Percentiles rank a stretch among this genome's conserved stretches.
Conservation (phyloP, 2,888 invertebrate species). For the Volucella bombylans region DNA sequence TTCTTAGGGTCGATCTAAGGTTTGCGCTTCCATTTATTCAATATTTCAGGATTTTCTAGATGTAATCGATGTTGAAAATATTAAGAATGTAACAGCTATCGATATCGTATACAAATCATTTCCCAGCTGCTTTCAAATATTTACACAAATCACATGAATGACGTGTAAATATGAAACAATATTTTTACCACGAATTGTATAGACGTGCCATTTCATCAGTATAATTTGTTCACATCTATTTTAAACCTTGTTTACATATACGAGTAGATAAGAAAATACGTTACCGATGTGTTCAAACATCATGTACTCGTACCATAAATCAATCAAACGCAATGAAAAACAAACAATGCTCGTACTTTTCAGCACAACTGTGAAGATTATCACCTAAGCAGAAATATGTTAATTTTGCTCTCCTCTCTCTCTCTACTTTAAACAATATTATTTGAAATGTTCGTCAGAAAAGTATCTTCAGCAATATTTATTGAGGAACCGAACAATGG, state of each 20-base stretch:
- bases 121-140: too few species aligned
- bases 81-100: too few species aligned
- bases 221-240: background rate
- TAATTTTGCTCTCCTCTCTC: background rate
- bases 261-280: background rate
- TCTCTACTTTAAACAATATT: background rate
- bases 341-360: conserved; percentile 3
- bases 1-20: too few species aligned
- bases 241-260: too few species aligned
- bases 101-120: too few species aligned
- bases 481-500: conserved; percentile 6
- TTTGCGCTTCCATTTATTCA: too few species aligned
- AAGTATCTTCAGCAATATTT: conserved; percentile 11
- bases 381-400: background rate
- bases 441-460: conserved; percentile 12
- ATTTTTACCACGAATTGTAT: background rate
- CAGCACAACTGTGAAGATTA: conserved; percentile 23
- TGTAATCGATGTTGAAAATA: too few species aligned
- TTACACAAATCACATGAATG: too few species aligned
- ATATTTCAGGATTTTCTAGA: too few species aligned
- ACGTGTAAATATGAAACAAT: too few species aligned
- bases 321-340: too few species aligned
- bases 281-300: background rate
- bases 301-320: too few species aligned
- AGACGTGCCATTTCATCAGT: background rate